These are phyloP conservation scores for Hyla sarda DNA, from an alignment of 2,113 vertebrate genomes.

Conservation along the genomic window DNA sequence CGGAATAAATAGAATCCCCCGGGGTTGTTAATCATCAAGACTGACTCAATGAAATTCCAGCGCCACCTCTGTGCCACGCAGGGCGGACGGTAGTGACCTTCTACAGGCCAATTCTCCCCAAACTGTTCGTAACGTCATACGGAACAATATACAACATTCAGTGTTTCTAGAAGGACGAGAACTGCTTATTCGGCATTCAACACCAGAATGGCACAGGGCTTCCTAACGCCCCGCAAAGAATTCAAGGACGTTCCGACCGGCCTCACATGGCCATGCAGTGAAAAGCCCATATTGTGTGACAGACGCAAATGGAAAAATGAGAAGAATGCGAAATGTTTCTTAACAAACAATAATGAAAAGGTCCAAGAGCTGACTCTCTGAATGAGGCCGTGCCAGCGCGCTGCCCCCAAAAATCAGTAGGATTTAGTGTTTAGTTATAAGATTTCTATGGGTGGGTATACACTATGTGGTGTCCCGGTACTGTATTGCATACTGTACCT, in stretches of 20 bases:
- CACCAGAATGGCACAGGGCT: slow-evolving; percentile 3
- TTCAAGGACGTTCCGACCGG: slow-evolving; percentile 27
- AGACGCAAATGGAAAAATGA: slow-evolving; percentile 45
- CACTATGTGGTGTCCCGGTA: no score
- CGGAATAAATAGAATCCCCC: no score
- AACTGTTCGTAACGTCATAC: background rate
- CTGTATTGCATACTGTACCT: no score
- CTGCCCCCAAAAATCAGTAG: background rate
- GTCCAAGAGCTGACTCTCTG: background rate
- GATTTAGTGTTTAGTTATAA: background rate
- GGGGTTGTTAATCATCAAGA: background rate
- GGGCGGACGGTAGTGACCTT: slow-evolving; percentile 34
- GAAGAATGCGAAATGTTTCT: slow-evolving; percentile 48
- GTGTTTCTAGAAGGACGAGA: background rate
- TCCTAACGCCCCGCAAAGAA: slow-evolving; percentile 36
- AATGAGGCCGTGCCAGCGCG: background rate
- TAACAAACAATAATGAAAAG: slow-evolving; percentile 43
- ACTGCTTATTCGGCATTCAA: slow-evolving; percentile 34
- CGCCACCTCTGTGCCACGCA: background rate
- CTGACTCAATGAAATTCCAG: slow-evolving; percentile 23
- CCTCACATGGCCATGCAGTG: slow-evolving; percentile 19
- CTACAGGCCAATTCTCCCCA: background rate
- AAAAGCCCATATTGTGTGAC: slow-evolving; percentile 44
- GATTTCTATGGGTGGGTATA: no score
- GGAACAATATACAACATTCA: slow-evolving; percentile 42